A percentile compares a stretch with the other conserved stretches of the same genome.
Evolutionary conservation across 2,888 invertebrate genomes (phyloP).

Genomic region (Ectemnius continuus): DNA sequence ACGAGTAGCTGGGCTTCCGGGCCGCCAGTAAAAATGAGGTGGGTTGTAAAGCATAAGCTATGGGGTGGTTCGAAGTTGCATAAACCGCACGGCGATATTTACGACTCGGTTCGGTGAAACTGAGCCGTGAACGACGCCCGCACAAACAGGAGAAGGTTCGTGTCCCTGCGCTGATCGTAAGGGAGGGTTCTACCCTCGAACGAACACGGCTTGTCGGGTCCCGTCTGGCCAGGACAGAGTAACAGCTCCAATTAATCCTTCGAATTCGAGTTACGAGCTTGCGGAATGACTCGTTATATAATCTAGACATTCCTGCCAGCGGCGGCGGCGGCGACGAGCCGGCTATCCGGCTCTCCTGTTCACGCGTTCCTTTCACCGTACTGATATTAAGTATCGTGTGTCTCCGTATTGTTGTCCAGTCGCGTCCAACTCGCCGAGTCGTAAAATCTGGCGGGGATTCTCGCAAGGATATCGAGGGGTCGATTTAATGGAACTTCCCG

Average conservation of each 20-base stretch:
- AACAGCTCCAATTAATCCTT: slow-evolving; percentile 71
- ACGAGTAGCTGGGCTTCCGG: not conserved
- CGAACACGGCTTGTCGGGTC: slow-evolving; percentile 61
- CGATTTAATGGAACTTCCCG: slow-evolving; percentile 56
- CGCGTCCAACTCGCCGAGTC: slow-evolving; percentile 35
- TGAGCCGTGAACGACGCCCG: slow-evolving; percentile 39
- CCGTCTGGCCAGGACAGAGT: slow-evolving; percentile 69
- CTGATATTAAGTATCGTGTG: slow-evolving; percentile 10
- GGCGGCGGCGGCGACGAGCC: no score
- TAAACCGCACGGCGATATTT: slow-evolving; percentile 52
- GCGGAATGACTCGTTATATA: slow-evolving; percentile 70
- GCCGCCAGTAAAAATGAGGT: slow-evolving; percentile 27
- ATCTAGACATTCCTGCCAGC: slow-evolving; percentile 52
- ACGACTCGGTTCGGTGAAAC: slow-evolving; percentile 35
- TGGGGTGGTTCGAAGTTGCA: slow-evolving; percentile 31
- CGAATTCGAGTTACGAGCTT: slow-evolving; percentile 70
- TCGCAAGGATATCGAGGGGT: slow-evolving; percentile 22
- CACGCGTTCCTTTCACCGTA: slow-evolving; percentile 28
- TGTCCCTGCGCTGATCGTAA: slow-evolving; percentile 32
- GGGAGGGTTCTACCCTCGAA: slow-evolving; percentile 64
- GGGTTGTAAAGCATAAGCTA: slow-evolving; percentile 35
- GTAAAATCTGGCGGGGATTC: slow-evolving; percentile 48
- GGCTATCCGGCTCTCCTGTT: slow-evolving; percentile 12
- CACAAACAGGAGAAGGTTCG: slow-evolving; percentile 21
- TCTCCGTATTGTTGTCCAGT: slow-evolving; percentile 12